Percentiles rank a stretch among this genome's conserved stretches.
Evolutionary conservation across 2,888 invertebrate species (phyloP).

Genomic region (Plebejus melissa): DNA sequence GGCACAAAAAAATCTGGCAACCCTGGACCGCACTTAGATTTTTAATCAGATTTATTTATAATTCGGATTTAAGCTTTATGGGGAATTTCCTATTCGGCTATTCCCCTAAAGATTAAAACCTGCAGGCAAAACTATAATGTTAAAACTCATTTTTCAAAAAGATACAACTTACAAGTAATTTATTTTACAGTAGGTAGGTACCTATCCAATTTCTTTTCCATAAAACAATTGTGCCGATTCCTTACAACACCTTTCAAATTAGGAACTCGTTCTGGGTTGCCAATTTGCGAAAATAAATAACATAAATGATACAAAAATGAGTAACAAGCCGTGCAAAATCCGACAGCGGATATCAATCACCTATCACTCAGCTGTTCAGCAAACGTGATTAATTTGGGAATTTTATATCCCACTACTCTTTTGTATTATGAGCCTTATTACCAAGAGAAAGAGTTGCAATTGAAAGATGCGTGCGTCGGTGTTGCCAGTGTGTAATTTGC

Average conservation of each 20-base stretch:
- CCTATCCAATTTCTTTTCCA: background rate
- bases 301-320: constrained; percentile 27
- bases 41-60: no score
- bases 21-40: no score
- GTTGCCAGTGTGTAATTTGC: constrained; percentile 46
- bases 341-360: constrained; percentile 33
- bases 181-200: background rate
- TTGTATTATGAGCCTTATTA: background rate
- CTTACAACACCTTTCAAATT: background rate
- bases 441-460: background rate
- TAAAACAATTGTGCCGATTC: background rate
- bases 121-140: no score
- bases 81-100: no score
- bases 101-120: no score
- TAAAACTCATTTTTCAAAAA: background rate
- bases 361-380: constrained; percentile 33
- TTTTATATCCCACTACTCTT: background rate
- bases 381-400: constrained; percentile 29
- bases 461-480: background rate
- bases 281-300: constrained; percentile 26
- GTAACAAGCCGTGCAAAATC: constrained; percentile 29
- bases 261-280: background rate
- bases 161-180: background rate
- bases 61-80: no score
- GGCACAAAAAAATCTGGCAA: no score